phyloP scores from a whole-genome alignment of 2,888 invertebrate genomes.

The Andrena marginata region DNA sequence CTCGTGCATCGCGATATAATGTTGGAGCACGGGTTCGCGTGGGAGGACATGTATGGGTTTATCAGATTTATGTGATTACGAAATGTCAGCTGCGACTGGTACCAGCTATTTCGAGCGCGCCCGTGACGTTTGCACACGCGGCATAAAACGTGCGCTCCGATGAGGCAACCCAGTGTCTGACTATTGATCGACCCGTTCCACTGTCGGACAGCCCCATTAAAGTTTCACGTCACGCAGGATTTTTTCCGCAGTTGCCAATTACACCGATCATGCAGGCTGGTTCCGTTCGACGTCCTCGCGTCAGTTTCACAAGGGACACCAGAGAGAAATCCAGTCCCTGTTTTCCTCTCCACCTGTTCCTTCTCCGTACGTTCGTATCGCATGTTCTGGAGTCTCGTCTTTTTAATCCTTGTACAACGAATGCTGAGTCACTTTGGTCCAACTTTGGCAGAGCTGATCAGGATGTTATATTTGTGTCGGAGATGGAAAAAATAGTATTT shows the following conservation, averaged over 20 bases:
- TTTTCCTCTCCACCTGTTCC: conserved; percentile 4
- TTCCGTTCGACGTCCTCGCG: background rate
- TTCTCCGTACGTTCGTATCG: background rate
- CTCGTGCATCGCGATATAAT: background rate
- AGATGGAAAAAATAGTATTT: no score
- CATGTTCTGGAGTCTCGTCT: background rate
- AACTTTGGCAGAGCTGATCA: background rate
- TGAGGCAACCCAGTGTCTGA: conserved; percentile 29
- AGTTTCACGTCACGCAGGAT: conserved; percentile 31
- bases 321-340: background rate
- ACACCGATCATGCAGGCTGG: background rate
- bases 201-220: conserved; percentile 39
- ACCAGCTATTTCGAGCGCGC: background rate
- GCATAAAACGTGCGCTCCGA: conserved; percentile 27
- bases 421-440: background rate
- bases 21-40: background rate
- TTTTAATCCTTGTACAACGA: background rate
- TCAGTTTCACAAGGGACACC: background rate
- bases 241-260: conserved; percentile 33
- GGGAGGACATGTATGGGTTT: no score
- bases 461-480: no score
- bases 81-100: background rate
- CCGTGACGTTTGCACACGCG: conserved; percentile 15
- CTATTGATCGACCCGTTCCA: conserved; percentile 55
- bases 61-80: no score